Conservation (phyloP, 2,113 vertebrate species). For the Microcebus jonahi region DNA sequence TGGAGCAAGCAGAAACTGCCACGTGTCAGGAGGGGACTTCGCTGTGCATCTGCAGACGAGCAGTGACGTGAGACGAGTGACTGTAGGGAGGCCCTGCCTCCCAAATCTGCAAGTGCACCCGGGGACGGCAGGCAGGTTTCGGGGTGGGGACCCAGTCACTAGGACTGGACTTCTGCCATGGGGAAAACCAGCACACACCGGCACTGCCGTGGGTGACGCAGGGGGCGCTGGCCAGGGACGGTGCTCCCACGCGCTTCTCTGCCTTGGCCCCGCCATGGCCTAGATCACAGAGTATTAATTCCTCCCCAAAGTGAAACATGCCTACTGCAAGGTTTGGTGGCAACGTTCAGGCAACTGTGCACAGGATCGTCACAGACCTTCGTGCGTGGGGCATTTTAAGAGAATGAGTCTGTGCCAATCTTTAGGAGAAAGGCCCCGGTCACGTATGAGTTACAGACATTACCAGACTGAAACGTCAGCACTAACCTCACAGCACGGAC, state of each 20-base stretch:
- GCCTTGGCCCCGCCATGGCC: rapidly evolving
- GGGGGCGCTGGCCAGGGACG: neutral
- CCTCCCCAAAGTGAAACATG: rapidly evolving
- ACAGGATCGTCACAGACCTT: rapidly evolving
- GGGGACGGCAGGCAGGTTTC: too few relatives aligned
- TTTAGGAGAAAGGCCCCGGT: rapidly evolving
- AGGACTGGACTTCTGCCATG: neutral
- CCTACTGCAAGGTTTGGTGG: too few relatives aligned
- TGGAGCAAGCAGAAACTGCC: neutral
- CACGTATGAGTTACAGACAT: rapidly evolving
- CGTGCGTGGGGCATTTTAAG: rapidly evolving
- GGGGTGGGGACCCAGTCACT: rapidly evolving
- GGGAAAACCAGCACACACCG: too few relatives aligned
- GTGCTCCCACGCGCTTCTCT: rapidly evolving
- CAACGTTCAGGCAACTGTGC: rapidly evolving
- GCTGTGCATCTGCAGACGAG: neutral
- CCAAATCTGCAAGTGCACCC: rapidly evolving
- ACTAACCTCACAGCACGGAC: too few relatives aligned
- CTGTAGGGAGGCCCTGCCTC: neutral
- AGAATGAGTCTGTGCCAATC: rapidly evolving
- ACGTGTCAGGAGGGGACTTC: neutral
- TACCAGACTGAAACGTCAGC: neutral
- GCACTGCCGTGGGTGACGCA: neutral
- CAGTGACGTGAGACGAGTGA: neutral
- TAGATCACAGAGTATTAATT: rapidly evolving